These are phyloP conservation scores for Antheraea mylitta DNA, from an alignment of 1,140 invertebrate genomes.

Conservation along the genomic window DNA sequence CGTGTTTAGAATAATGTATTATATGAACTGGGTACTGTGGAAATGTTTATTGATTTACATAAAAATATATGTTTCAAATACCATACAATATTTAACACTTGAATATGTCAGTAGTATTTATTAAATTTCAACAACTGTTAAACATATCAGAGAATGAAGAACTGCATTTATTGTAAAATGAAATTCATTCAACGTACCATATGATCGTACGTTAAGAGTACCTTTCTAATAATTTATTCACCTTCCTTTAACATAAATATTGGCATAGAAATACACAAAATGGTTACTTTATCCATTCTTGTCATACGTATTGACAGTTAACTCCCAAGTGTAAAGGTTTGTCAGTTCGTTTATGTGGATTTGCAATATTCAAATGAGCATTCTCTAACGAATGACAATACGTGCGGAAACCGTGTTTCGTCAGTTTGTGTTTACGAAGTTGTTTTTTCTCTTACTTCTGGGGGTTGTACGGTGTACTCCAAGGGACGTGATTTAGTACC, in stretches of 20 bases:
- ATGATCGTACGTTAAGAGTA: too few relatives aligned
- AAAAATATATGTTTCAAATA: constrained; percentile 13
- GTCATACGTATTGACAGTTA: constrained; percentile 47
- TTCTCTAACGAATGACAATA: constrained; percentile 54
- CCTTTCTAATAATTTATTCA: too few relatives aligned
- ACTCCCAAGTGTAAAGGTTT: constrained; percentile 53
- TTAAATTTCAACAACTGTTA: too few relatives aligned
- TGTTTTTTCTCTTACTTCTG: constrained; percentile 45
- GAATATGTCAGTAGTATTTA: not conserved
- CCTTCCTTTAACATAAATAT: too few relatives aligned
- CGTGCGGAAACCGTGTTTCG: constrained; percentile 61
- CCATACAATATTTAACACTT: not conserved
- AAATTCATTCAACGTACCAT: too few relatives aligned
- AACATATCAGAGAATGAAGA: too few relatives aligned
- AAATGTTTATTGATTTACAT: constrained; percentile 70
- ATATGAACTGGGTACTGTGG: constrained; percentile 48
- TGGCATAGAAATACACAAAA: too few relatives aligned
- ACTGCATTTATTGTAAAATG: too few relatives aligned
- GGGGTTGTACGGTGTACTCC: constrained; percentile 35
- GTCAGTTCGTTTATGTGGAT: constrained; percentile 65
- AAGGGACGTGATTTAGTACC: constrained; percentile 62
- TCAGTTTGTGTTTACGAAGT: constrained; percentile 34
- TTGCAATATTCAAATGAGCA: constrained; percentile 66
- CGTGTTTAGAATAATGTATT: constrained; percentile 76
- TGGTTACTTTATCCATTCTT: not conserved